These are phyloP conservation scores for Cotesia chilonis DNA, from an alignment of 1,140 invertebrate genomes.

Conservation along the genomic window DNA sequence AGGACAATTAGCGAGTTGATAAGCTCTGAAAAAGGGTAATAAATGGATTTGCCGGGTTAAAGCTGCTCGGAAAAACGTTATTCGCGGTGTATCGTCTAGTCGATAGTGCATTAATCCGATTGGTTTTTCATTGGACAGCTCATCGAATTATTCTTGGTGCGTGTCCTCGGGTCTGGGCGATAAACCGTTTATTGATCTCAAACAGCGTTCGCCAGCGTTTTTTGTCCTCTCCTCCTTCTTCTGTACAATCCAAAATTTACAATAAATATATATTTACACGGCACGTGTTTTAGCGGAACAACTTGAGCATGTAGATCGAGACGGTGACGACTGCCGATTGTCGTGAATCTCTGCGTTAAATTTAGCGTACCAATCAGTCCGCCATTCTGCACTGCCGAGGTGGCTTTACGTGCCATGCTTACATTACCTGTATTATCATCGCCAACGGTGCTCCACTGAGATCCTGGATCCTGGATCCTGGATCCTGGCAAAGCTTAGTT, in stretches of 20 bases:
- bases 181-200: neutral
- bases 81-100: slow-evolving; percentile 11
- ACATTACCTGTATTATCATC: slow-evolving; percentile 44
- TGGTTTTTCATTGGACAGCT: slow-evolving; percentile 10
- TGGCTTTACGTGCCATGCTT: slow-evolving; percentile 51
- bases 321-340: slow-evolving; percentile 3
- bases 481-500: too few species aligned
- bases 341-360: slow-evolving; percentile 46
- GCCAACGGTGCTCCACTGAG: slow-evolving; percentile 39
- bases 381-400: slow-evolving; percentile 49
- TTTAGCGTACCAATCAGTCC: slow-evolving; percentile 50
- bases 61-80: slow-evolving; percentile 6
- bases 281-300: slow-evolving; percentile 20
- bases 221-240: too few species aligned
- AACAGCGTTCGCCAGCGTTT: neutral
- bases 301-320: slow-evolving; percentile 8
- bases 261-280: neutral
- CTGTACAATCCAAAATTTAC: neutral
- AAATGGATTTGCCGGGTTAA: slow-evolving; percentile 7
- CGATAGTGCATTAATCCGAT: slow-evolving; percentile 12
- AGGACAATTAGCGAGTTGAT: neutral
- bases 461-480: neutral
- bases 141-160: neutral
- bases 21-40: neutral
- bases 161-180: too few species aligned